A percentile compares a stretch with the other conserved stretches of the same genome.
Evolutionary conservation across 2,797 vertebrate genomes (phyloP).

Genomic region (Forpus xanthops): DNA sequence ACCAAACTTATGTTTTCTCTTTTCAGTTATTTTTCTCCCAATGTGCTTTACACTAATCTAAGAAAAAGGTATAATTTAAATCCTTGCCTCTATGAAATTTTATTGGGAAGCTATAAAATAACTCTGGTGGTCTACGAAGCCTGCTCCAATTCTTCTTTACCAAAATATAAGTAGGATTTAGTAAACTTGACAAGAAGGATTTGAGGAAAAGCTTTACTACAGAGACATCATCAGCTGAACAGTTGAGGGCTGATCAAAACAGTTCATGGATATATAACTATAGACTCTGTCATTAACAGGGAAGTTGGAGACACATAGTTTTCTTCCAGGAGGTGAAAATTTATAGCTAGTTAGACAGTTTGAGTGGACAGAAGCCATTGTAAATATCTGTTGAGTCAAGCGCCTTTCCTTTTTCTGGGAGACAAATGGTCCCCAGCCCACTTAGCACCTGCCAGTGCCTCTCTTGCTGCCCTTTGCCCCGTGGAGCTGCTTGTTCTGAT

Average conservation of each 20-base stretch:
- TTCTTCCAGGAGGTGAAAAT: background rate
- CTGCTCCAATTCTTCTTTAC: background rate
- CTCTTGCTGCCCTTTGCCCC: slow-evolving; percentile 48
- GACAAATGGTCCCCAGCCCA: slow-evolving; percentile 48
- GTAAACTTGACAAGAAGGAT: slow-evolving; percentile 15
- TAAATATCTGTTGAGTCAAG: slow-evolving; percentile 2
- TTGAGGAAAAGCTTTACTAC: slow-evolving; percentile 13
- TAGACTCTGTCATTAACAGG: background rate
- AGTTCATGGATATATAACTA: background rate
- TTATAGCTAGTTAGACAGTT: background rate
- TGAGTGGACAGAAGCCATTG: background rate
- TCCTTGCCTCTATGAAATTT: background rate
- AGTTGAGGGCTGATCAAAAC: background rate
- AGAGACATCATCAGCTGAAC: background rate
- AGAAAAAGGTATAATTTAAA: background rate
- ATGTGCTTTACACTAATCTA: background rate
- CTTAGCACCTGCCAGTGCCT: slow-evolving; percentile 59
- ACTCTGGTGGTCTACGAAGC: background rate
- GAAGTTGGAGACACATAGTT: background rate
- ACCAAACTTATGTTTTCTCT: background rate
- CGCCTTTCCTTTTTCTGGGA: background rate
- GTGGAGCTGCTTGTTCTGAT: background rate
- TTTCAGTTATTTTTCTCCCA: background rate
- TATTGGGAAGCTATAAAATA: background rate
- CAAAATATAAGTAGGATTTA: slow-evolving; percentile 5